Evolutionary conservation across 2,797 vertebrate species (phyloP).

Genomic region (Lates japonicus): DNA sequence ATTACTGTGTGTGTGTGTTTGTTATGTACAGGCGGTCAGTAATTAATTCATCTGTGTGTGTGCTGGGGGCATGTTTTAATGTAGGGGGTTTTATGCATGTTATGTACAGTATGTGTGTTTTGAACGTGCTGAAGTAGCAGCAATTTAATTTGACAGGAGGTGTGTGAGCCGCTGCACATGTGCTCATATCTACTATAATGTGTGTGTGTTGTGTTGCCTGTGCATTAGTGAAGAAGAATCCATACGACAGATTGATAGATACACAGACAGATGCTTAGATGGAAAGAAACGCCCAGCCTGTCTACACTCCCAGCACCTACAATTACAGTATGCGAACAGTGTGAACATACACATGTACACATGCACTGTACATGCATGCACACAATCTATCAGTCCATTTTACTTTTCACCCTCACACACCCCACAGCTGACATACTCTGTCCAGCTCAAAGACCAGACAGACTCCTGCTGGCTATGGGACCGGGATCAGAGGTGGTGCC

Average conservation of each 20-base stretch:
- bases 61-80: not conserved
- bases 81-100: not conserved
- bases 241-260: slow-evolving; percentile 55
- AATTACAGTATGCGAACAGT: not conserved
- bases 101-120: slow-evolving; percentile 12
- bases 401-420: slow-evolving; percentile 34
- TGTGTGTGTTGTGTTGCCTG: slow-evolving; percentile 9
- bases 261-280: slow-evolving; percentile 48
- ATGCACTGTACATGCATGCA: not conserved
- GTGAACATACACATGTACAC: not conserved
- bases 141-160: slow-evolving; percentile 41
- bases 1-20: not conserved
- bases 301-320: slow-evolving; percentile 3
- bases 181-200: not conserved
- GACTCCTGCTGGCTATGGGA: slow-evolving; percentile 56
- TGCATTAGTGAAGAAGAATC: slow-evolving; percentile 38
- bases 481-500: slow-evolving; percentile 42
- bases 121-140: slow-evolving; percentile 20
- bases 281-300: slow-evolving; percentile 21
- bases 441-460: slow-evolving; percentile 47
- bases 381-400: slow-evolving; percentile 48
- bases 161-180: slow-evolving; percentile 41
- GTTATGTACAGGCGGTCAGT: not conserved
- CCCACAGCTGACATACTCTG: slow-evolving; percentile 56
- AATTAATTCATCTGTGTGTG: slow-evolving; percentile 13